Base-by-base conservation (phyloP, 2,888 invertebrate genomes). In the Pandemis cinnamomeana region DNA sequence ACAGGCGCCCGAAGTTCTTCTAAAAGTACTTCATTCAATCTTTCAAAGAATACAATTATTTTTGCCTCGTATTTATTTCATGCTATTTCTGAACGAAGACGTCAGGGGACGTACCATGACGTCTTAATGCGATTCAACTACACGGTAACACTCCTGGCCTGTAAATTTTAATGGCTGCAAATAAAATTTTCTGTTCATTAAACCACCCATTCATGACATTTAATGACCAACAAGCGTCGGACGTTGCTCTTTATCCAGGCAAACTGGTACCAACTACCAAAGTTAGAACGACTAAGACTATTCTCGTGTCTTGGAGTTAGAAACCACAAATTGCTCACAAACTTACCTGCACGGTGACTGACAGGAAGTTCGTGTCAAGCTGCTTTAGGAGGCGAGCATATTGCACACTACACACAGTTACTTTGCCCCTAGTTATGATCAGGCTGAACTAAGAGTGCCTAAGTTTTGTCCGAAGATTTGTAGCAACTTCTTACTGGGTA, bases 301-400 rank as follows among this genome's bases (percentile, higher is more conserved):
- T 67, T 67, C 74, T 27, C 20, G 64, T 27, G 58, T 63, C 62
- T 61, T n/a, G 51, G 78, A 81, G 81, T 80, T 80, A 75, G 79
- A 79, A 80, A 78, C 83, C 83, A 77, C 84, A 82, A 83, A 83
- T 82, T 83, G 81, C 81, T 78, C 68, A 67, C 78, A 81, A 73
- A 80, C 75, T 78, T 78, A 76, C 72, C 77, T 79, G 76, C 71
- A 78, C 79, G 78, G 81, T 87, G 88, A 90, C 83, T 87, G 90
- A 88, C 86, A 82, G 78, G 74, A 84, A 87, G 87, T 89, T 86
- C 79, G 84, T 80, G 83, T 86, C 71, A 67, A 67, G 70, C 62
- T 68, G 77, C 75, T 79, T 48, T 46, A 71, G 27, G n/a, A 46
- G 20, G 53, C 53, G 10, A 41, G 41, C 11, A 27, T 10, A 27